These are phyloP conservation scores for Cuniculus paca DNA, from an alignment of 2,797 vertebrate species.

Conservation along the genomic window DNA sequence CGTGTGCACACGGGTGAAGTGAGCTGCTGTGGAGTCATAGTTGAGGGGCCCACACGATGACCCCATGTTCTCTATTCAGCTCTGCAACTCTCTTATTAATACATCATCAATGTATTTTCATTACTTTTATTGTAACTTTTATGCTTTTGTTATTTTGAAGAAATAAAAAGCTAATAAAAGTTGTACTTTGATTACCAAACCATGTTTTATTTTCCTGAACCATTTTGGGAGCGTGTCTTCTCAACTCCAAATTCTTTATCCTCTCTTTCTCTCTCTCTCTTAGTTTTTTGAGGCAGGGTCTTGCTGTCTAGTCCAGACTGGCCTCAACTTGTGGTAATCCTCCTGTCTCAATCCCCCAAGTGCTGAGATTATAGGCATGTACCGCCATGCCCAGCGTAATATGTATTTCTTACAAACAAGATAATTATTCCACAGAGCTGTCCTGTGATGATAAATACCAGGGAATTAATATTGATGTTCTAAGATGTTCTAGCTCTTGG, in stretches of 20 bases:
- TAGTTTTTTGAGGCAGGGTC: neutral
- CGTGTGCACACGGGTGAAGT: too few species aligned
- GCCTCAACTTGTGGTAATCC: neutral
- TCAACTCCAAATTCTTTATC: neutral
- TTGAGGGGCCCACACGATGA: neutral
- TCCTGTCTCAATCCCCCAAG: neutral
- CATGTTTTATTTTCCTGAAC: neutral
- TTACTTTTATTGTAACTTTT: neutral
- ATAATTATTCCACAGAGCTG: fast-evolving
- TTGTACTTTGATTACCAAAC: neutral
- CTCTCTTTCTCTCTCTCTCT: too few species aligned
- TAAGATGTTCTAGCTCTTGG: neutral
- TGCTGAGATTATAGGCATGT: neutral
- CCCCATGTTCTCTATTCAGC: neutral
- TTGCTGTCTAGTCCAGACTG: neutral
- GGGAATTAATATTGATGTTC: neutral
- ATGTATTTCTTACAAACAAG: neutral
- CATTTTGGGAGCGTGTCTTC: neutral
- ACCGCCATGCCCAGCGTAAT: neutral
- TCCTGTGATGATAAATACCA: neutral
- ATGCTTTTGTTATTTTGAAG: neutral
- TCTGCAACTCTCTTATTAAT: neutral
- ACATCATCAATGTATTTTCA: neutral
- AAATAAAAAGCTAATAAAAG: neutral
- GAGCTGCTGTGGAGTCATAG: neutral